Evolutionary conservation across 2,113 vertebrate species (phyloP).

Genomic region (Amphiprion percula): DNA sequence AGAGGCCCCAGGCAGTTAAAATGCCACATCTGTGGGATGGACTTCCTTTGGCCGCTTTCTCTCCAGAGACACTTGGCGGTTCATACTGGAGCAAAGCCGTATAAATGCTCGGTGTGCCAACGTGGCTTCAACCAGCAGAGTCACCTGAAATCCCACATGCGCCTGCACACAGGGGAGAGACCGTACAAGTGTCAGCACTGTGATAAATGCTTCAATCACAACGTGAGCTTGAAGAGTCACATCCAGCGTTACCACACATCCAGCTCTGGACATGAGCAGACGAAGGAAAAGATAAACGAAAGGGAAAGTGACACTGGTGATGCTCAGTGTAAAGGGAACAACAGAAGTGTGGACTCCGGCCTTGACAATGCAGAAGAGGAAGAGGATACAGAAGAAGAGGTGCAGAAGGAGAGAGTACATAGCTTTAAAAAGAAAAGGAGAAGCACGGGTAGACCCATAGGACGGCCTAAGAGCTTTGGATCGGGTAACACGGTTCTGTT

Average conservation of each 20-base stretch:
- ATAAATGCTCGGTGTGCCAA: conserved; percentile 64
- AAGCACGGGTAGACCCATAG: conserved; percentile 52
- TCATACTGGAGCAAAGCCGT: conserved; percentile 61
- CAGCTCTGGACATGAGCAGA: not conserved
- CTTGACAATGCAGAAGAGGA: conserved; percentile 14
- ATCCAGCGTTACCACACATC: conserved; percentile 51
- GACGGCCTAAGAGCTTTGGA: conserved; percentile 43
- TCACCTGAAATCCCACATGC: conserved; percentile 76
- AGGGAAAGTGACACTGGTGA: not conserved
- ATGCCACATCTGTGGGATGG: conserved; percentile 58
- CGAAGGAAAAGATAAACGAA: not conserved
- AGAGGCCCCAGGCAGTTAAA: conserved; percentile 38
- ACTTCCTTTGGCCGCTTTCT: conserved; percentile 10
- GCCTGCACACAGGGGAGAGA: conserved; percentile 72
- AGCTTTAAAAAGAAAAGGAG: not conserved
- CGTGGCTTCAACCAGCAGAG: conserved; percentile 67
- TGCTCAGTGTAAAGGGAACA: too few species aligned
- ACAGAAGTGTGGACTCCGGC: too few species aligned
- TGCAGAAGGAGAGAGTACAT: not conserved
- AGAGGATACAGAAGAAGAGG: not conserved
- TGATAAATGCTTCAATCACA: conserved; percentile 73
- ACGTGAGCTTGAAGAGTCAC: conserved; percentile 74
- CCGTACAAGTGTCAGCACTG: conserved; percentile 71
- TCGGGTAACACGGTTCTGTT: not conserved
- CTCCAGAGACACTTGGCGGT: conserved; percentile 60